These are phyloP conservation scores for Donacobius atricapilla DNA, from an alignment of 2,113 vertebrate genomes.

Conservation along the genomic window DNA sequence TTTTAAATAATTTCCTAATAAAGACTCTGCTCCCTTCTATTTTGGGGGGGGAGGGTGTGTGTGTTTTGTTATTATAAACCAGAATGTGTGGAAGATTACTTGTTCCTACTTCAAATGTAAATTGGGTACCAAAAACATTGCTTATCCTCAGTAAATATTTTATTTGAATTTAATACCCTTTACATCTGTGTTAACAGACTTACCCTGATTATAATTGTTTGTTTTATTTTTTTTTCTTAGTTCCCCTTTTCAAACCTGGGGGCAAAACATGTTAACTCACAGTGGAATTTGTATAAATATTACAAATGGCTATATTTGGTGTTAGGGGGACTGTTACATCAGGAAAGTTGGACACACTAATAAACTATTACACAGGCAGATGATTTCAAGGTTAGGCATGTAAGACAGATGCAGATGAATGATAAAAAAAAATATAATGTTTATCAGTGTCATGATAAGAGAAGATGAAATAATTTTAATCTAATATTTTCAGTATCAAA, in stretches of 20 bases:
- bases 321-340: not conserved
- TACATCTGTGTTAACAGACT: constrained; percentile 53
- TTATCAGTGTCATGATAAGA: not conserved
- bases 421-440: not conserved
- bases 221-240: not conserved
- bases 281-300: not conserved
- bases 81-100: constrained; percentile 59
- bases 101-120: constrained; percentile 62
- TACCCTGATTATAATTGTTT: constrained; percentile 39
- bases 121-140: constrained; percentile 44
- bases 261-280: not conserved
- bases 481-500: not conserved
- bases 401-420: not conserved
- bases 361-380: not conserved
- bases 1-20: constrained; percentile 70
- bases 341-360: not conserved
- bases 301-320: not conserved
- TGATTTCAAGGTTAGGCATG: not conserved
- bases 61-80: constrained; percentile 42
- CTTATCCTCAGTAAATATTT: constrained; percentile 58
- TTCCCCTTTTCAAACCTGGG: not conserved
- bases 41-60: not conserved
- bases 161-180: constrained; percentile 66
- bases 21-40: constrained; percentile 42
- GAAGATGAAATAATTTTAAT: not conserved